Conservation (phyloP, 2,888 invertebrate genomes). For the Yponomeuta plumbellus region DNA sequence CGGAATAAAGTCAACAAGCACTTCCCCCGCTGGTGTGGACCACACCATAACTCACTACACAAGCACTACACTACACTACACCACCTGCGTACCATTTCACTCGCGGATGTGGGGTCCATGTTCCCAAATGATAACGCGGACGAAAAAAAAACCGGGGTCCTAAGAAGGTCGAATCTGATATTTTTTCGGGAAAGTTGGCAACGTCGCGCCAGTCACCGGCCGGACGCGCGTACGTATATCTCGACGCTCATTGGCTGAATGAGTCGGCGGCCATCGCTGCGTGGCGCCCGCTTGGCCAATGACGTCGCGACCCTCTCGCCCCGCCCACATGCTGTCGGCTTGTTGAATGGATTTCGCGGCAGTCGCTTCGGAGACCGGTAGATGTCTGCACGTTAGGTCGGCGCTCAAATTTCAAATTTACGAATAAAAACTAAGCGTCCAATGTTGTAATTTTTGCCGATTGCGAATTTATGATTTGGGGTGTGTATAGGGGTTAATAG, state of each 20-base stretch:
- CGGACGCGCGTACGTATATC: slow-evolving; percentile 72
- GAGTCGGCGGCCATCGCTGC: slow-evolving; percentile 70
- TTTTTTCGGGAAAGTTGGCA: slow-evolving; percentile 73
- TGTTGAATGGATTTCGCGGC: slow-evolving; percentile 68
- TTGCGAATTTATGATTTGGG: background rate
- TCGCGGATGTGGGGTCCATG: slow-evolving; percentile 60
- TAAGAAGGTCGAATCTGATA: slow-evolving; percentile 75
- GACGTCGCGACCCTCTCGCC: slow-evolving; percentile 68
- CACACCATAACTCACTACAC: slow-evolving; percentile 65
- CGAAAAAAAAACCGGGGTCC: slow-evolving; percentile 74
- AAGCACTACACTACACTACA: slow-evolving; percentile 51
- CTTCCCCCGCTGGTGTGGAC: slow-evolving; percentile 69
- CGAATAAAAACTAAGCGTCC: background rate
- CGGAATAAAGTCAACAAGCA: slow-evolving; percentile 69
- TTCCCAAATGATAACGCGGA: slow-evolving; percentile 73
- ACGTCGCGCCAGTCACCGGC: slow-evolving; percentile 64
- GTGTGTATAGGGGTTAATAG: background rate
- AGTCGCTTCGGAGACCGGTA: slow-evolving; percentile 52
- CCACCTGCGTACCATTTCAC: slow-evolving; percentile 69
- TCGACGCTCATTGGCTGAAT: slow-evolving; percentile 71
- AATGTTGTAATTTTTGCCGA: background rate
- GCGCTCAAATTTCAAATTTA: background rate
- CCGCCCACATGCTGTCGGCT: slow-evolving; percentile 69
- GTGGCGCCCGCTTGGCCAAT: slow-evolving; percentile 59
- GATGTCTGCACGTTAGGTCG: slow-evolving; percentile 34